phyloP scores from a whole-genome alignment of 2,797 vertebrate genomes.

The Arremon aurantiirostris region DNA sequence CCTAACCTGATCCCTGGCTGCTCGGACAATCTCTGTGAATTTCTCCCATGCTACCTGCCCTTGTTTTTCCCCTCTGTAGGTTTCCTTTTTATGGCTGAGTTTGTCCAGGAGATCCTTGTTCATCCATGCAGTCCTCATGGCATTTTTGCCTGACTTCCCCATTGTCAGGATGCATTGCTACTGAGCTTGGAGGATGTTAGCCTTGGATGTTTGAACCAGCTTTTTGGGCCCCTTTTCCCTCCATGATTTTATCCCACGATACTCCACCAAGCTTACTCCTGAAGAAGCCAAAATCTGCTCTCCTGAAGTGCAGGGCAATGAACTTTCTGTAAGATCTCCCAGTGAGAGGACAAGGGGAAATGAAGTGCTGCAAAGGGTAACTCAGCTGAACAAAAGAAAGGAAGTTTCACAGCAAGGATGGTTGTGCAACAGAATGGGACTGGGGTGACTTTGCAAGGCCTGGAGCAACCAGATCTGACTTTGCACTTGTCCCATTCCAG shows the following conservation, averaged over 20 bases:
- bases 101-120: background rate
- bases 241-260: background rate
- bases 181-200: background rate
- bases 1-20: background rate
- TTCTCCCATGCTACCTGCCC: background rate
- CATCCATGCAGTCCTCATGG: background rate
- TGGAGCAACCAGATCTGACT: background rate
- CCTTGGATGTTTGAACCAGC: background rate
- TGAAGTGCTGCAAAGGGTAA: background rate
- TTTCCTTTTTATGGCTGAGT: background rate
- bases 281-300: background rate
- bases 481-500: background rate
- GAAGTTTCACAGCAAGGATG: background rate
- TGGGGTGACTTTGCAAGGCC: background rate
- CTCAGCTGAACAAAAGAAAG: fast-evolving
- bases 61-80: background rate
- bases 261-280: background rate
- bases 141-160: background rate
- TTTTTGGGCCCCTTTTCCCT: background rate
- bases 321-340: background rate
- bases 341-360: fast-evolving
- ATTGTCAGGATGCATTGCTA: background rate
- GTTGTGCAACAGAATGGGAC: background rate
- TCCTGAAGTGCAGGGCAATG: background rate
- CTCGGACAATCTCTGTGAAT: background rate